phyloP scores from a whole-genome alignment of 2,797 vertebrate genomes.

The Girardinus metallicus region DNA sequence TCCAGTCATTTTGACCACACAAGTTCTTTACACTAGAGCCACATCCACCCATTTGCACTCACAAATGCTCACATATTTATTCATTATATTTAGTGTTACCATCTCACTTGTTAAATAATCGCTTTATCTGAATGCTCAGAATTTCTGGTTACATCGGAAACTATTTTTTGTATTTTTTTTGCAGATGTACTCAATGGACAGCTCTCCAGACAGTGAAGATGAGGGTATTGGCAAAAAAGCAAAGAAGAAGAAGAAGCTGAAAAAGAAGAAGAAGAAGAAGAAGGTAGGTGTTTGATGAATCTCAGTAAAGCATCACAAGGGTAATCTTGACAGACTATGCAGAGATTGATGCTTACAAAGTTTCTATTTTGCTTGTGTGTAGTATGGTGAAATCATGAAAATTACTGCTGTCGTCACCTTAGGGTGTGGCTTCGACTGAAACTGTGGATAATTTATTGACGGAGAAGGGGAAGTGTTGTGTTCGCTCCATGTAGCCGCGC shows the following conservation, averaged over 20 bases:
- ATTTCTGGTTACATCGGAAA: neutral
- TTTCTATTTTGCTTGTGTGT: neutral
- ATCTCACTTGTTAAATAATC: neutral
- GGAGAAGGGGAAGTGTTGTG: neutral
- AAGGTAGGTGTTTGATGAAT: conserved; percentile 54
- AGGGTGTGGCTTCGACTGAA: neutral
- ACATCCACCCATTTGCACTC: too few species aligned
- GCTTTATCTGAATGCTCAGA: neutral
- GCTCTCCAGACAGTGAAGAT: conserved; percentile 68
- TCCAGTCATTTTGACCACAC: too few species aligned
- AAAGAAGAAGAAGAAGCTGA: conserved; percentile 65
- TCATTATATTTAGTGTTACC: too few species aligned
- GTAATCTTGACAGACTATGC: neutral
- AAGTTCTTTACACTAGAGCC: too few species aligned
- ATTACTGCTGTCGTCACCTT: neutral
- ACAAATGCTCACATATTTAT: too few species aligned
- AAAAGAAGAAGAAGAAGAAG: conserved; percentile 59
- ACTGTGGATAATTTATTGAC: conserved; percentile 1
- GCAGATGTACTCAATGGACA: conserved; percentile 45
- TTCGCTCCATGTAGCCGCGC: neutral
- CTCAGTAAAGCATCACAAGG: neutral
- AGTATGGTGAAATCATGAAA: neutral
- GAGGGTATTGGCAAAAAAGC: conserved; percentile 58
- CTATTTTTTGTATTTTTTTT: neutral
- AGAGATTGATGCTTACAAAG: neutral